Evolutionary conservation across 2,888 invertebrate genomes (phyloP).

Genomic region (Tuta absoluta): DNA sequence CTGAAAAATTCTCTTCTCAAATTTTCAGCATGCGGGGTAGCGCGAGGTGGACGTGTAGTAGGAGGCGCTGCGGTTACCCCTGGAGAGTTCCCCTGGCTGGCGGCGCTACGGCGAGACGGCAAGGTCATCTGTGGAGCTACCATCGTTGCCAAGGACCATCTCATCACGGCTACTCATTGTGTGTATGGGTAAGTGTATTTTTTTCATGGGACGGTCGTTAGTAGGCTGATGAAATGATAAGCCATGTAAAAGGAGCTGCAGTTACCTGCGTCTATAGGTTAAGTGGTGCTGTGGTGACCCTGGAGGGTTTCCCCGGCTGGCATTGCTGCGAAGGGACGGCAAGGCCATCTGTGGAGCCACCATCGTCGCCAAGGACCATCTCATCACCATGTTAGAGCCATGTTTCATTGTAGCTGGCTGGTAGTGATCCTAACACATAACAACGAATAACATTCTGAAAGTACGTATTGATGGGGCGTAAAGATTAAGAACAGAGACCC

Average conservation of each 20-base stretch:
- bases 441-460: too few species aligned
- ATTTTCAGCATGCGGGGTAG: conserved; percentile 81
- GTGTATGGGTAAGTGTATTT: conserved; percentile 82
- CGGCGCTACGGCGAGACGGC: conserved; percentile 84
- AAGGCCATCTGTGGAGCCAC: conserved; percentile 87
- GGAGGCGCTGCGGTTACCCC: conserved; percentile 84
- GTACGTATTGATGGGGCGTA: too few species aligned
- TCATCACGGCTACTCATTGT: conserved; percentile 89
- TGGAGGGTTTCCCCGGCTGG: conserved; percentile 89
- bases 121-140: conserved; percentile 88
- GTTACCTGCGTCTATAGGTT: too few species aligned
- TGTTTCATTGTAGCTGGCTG: neutral
- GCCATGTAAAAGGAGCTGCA: too few species aligned
- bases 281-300: too few species aligned
- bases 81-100: conserved; percentile 89
- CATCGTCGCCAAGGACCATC: conserved; percentile 85
- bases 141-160: conserved; percentile 85
- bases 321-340: conserved; percentile 84
- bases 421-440: too few species aligned
- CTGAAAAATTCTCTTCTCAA: conserved; percentile 27
- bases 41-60: conserved; percentile 84
- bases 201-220: neutral
- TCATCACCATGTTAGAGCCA: conserved; percentile 45
- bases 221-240: too few species aligned
- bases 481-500: too few species aligned